Base-by-base conservation (phyloP, 2,888 invertebrate species). In the Panopea generosa region DNA sequence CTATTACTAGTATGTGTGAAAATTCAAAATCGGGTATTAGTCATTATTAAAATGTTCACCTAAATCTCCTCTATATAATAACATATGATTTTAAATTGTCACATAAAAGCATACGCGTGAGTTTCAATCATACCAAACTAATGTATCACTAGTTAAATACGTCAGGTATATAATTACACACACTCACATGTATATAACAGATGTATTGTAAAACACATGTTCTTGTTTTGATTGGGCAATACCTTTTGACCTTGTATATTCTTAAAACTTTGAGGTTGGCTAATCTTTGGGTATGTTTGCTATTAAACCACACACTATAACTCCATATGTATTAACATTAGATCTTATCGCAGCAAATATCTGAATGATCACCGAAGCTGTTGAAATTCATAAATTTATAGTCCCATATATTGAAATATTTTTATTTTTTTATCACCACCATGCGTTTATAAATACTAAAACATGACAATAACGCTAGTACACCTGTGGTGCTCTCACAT, bases 361-460 rank as follows among this genome's bases (percentile, higher is more conserved):
- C 52, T 33, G 33, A 52, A 33, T 24, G 52, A 50, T 52, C 62
- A 62, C 2, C 43, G 50, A 69, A 63, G 59, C 63, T 63, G 57
- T 62, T 63, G 63, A 68, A 69, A 69, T 63, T 65, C 50, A 60
- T 75, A 60, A 55, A 60, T 69, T 60, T 65, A 65, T 65, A 55
- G 60, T 40, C 38, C 40, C 47, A 66, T 61, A 63, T 27, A 43
- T 1, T 29, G 29, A 59, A 71, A 63, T 63, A 57, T 52, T 62
- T 33, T 7, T 50, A 16, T 43, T 7, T 14, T 40, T 63, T 71
- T 60, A 49, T 26, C 33, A 33, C 33, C 33, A 33, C 55, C 55
- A 53, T 55, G 45, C 26, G 53, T 45, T 2, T 33, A 33, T 7
- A 4, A 33, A 4, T 33, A 33, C 11, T 33, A 33, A 4, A 7